Percentiles rank a stretch among this genome's conserved stretches.
phyloP scores from a whole-genome alignment of 2,113 vertebrate genomes.

The Canis aureus region DNA sequence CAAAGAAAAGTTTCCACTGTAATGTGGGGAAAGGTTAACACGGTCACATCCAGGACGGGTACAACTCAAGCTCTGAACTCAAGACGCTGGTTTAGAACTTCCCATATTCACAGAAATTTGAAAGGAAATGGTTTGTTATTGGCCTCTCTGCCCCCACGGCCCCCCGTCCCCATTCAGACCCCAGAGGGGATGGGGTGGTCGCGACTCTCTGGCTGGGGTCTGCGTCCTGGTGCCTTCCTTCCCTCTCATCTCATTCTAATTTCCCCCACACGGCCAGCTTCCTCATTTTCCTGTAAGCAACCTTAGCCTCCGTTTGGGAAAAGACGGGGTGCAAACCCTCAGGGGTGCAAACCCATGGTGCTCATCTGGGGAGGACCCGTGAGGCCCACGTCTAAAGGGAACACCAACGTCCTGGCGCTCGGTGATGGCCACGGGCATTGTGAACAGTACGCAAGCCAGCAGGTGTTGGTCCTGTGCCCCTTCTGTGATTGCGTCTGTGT shows the following conservation, averaged over 20 bases:
- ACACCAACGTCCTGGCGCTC: not conserved
- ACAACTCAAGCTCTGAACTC: not conserved
- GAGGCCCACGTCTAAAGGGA: not conserved
- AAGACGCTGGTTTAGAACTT: not conserved
- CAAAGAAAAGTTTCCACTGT: not conserved
- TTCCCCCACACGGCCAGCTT: too few species aligned
- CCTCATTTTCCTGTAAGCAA: not conserved
- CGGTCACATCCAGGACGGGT: rapidly evolving
- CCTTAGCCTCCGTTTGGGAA: not conserved
- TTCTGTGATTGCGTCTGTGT: not conserved
- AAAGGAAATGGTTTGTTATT: not conserved
- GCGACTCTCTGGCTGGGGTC: not conserved
- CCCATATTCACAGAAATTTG: not conserved
- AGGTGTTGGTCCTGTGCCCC: too few species aligned
- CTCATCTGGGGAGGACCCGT: rapidly evolving
- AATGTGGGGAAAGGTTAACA: not conserved
- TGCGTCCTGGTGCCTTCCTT: not conserved
- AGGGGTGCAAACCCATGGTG: rapidly evolving
- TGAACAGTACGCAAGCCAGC: not conserved
- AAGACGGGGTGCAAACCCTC: not conserved
- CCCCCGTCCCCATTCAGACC: too few species aligned
- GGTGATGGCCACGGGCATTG: rapidly evolving
- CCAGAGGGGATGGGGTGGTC: not conserved
- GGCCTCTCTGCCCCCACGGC: rapidly evolving
- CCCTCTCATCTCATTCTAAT: not conserved